Evolutionary conservation across 37 sponge, comb jelly and placozoan species (phyloP), one percentile per base, ranked within the genome.

Genomic region (Theonella swinhoei): DNA sequence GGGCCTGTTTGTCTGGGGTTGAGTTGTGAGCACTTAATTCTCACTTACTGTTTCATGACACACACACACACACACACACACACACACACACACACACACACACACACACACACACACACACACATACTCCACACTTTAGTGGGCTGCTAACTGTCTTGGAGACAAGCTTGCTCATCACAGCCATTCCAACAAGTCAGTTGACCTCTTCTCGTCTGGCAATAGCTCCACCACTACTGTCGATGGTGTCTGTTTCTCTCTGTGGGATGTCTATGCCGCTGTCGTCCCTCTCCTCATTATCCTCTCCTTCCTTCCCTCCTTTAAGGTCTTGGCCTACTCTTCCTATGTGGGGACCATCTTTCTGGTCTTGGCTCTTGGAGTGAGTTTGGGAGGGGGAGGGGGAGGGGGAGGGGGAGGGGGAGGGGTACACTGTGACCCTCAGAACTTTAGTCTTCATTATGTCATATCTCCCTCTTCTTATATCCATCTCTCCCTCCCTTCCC

Each of bases 241-340:
- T 36, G 32, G 39, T 9, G 36, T 76, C 7, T 78, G 83, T 62
- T 82, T 92, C 81, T 62, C 80, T 17, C 64, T 74, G 17, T 87
- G 69, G 69, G 88, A 87, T 47, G 66, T 90, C 29, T 94, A 94
- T 33, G 91, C 91, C 70, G 82, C 87, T 38, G 62, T 93, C 36
- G 76, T 93, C 19, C 94, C 94, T 71, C 79, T 88, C 58, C 89
- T 91, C 34, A 91, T 93, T 17, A 81, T 86, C 29, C 87, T 90
- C 58, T 91, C 89, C 72, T 89, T 77, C 77, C 83, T 87, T 20
- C 97, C 97, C 64, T 91, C 97, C 71, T 96, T 96, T 89, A 88
- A 80, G 80, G 67, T 69, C 66, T 94, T 96, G 19, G 91, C 88
- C 63, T 91, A 83, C 64, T 74, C 92, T 2, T 88, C 97, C 25